Conservation (phyloP, 35 echinoderm and acorn worm genomes). For the Apostichopus parvimensis region DNA sequence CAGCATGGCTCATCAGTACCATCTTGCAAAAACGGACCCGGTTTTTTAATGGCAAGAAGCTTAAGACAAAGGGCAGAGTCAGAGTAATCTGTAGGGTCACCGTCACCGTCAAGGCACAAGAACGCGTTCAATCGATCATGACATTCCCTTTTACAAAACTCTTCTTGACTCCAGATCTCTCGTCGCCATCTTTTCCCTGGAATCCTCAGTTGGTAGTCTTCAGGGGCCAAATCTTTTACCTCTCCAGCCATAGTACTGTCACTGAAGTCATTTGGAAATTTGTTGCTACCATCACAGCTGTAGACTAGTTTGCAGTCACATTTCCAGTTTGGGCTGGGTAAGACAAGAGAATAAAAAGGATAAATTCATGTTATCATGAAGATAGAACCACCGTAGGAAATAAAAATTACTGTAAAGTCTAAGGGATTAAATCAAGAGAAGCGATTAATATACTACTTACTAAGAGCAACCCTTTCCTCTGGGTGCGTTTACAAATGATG, state of each 20-base stretch:
- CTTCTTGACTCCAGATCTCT: not conserved
- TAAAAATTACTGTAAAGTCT: too few species aligned
- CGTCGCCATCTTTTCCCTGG: too few species aligned
- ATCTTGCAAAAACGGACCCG: not conserved
- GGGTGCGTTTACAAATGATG: too few species aligned
- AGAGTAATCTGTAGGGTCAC: not conserved
- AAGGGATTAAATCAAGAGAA: too few species aligned
- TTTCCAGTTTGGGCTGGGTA: too few species aligned
- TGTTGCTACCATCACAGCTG: not conserved
- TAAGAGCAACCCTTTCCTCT: too few species aligned
- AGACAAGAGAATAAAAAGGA: too few species aligned
- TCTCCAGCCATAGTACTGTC: not conserved
- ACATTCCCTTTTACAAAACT: constrained; percentile 25
- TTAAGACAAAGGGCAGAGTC: not conserved
- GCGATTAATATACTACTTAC: too few species aligned
- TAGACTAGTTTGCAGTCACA: not conserved
- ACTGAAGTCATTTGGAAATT: not conserved
- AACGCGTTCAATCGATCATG: constrained; percentile 22
- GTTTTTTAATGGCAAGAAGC: not conserved
- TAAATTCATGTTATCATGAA: too few species aligned
- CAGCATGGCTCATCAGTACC: not conserved
- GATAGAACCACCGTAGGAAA: too few species aligned
- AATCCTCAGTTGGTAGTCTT: too few species aligned
- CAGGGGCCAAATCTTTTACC: not conserved
- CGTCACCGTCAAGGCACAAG: not conserved